Percentiles rank a stretch among this genome's conserved stretches.
phyloP scores from a whole-genome alignment of 2,888 invertebrate genomes.

The Philonicus albiceps region DNA sequence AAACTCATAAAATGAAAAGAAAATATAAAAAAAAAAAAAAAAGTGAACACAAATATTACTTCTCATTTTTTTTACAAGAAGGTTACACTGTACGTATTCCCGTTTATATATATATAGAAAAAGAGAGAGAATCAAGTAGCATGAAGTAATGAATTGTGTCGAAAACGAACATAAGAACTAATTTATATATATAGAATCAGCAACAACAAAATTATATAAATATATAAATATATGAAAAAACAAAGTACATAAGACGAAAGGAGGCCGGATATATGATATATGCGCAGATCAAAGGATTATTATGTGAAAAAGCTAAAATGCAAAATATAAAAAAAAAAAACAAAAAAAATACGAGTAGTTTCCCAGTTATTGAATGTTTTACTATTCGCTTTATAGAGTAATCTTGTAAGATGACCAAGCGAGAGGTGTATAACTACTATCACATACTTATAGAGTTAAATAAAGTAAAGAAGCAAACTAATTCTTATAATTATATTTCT shows the following conservation, averaged over 20 bases:
- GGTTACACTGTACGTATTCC: not conserved
- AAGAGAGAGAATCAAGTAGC: not conserved
- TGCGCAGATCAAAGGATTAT: not conserved
- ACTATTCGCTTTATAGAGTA: constrained; percentile 32
- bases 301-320: not conserved
- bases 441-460: constrained; percentile 14
- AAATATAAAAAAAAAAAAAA: not conserved
- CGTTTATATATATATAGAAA: not conserved
- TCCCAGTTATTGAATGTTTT: constrained; percentile 37
- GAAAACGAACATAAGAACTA: not conserved
- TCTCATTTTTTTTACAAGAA: constrained; percentile 4
- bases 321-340: constrained; percentile 19
- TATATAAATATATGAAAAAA: constrained; percentile 4
- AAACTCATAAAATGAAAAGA: not conserved
- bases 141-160: not conserved
- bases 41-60: constrained; percentile 17
- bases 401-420: constrained; percentile 35
- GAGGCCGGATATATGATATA: not conserved
- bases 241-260: not conserved
- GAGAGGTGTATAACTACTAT: constrained; percentile 32
- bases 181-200: not conserved
- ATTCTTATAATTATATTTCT: constrained; percentile 39
- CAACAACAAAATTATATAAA: not conserved
- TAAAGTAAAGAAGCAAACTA: constrained; percentile 23
- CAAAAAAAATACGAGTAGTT: not conserved